Evolutionary conservation across 2,113 vertebrate genomes (phyloP).

Genomic region (Narcine bancroftii): DNA sequence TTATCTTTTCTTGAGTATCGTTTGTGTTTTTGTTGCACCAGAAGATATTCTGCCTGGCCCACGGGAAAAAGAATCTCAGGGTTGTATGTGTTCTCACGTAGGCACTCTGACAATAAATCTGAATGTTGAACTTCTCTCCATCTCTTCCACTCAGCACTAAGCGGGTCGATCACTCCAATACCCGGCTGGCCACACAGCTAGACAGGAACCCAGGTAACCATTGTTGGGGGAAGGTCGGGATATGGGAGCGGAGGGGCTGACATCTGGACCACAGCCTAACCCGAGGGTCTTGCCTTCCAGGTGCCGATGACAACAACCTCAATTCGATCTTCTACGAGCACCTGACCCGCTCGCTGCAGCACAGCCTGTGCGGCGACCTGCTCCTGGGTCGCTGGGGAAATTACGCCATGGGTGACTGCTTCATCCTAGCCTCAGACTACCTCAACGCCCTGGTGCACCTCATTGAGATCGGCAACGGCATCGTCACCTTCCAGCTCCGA

Average conservation of each 20-base stretch:
- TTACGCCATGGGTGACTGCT: constrained; percentile 78
- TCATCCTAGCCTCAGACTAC: constrained; percentile 84
- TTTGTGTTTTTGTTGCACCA: too few relatives aligned
- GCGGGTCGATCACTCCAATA: constrained; percentile 82
- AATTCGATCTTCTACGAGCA: constrained; percentile 90
- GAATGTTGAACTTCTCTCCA: too few relatives aligned
- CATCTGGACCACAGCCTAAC: not conserved
- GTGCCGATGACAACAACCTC: constrained; percentile 81
- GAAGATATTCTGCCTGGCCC: too few relatives aligned
- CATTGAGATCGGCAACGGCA: constrained; percentile 81
- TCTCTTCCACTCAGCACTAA: constrained; percentile 66
- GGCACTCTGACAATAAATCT: too few relatives aligned
- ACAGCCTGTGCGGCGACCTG: constrained; percentile 80
- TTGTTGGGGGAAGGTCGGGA: not conserved
- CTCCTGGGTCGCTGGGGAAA: constrained; percentile 82
- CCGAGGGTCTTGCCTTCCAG: constrained; percentile 44
- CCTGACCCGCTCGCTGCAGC: constrained; percentile 78
- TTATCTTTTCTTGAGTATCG: too few relatives aligned
- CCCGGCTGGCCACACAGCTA: constrained; percentile 76
- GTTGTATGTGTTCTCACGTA: too few relatives aligned
- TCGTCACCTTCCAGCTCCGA: constrained; percentile 83
- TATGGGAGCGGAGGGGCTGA: too few relatives aligned
- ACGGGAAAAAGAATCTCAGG: too few relatives aligned
- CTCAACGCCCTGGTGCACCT: constrained; percentile 85
- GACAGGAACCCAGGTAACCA: constrained; percentile 74